phyloP scores from a whole-genome alignment of 2,888 invertebrate genomes.

The Eupithecia pulchellata region DNA sequence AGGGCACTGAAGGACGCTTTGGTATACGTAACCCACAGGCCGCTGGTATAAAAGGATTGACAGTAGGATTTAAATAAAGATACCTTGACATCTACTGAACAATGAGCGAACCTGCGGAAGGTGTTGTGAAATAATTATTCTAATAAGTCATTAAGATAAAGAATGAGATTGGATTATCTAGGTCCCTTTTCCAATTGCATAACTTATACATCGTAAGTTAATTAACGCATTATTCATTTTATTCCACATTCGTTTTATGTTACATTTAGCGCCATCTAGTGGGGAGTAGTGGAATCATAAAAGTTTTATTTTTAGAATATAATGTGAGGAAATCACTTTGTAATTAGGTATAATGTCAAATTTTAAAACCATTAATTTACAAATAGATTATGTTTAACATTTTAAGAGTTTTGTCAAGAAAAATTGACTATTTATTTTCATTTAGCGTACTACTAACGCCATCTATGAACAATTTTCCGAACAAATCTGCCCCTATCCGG shows the following conservation, averaged over 20 bases:
- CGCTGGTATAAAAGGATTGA: too few relatives aligned
- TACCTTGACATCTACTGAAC: too few relatives aligned
- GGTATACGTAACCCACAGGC: too few relatives aligned
- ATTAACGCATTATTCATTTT: background rate
- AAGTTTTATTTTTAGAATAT: background rate
- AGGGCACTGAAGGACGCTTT: too few relatives aligned
- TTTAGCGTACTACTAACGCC: conserved; percentile 51
- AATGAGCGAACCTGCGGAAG: too few relatives aligned
- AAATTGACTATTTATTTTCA: background rate
- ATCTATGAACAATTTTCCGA: conserved; percentile 55
- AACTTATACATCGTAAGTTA: background rate
- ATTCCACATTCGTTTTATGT: background rate
- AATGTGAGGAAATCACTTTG: background rate
- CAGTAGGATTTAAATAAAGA: too few relatives aligned
- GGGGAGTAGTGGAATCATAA: conserved; percentile 6
- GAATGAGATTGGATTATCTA: background rate
- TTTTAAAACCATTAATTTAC: background rate
- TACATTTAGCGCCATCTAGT: conserved; percentile 41
- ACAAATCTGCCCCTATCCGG: conserved; percentile 42
- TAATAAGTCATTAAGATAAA: background rate
- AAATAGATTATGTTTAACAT: background rate
- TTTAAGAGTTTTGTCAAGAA: background rate
- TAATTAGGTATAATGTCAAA: too few relatives aligned
- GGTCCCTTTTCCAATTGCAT: background rate
- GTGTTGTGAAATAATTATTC: background rate